Evolutionary conservation across 1,140 invertebrate species (phyloP), one percentile per base, ranked within the genome.

Genomic region (Dendroctonus valens): DNA sequence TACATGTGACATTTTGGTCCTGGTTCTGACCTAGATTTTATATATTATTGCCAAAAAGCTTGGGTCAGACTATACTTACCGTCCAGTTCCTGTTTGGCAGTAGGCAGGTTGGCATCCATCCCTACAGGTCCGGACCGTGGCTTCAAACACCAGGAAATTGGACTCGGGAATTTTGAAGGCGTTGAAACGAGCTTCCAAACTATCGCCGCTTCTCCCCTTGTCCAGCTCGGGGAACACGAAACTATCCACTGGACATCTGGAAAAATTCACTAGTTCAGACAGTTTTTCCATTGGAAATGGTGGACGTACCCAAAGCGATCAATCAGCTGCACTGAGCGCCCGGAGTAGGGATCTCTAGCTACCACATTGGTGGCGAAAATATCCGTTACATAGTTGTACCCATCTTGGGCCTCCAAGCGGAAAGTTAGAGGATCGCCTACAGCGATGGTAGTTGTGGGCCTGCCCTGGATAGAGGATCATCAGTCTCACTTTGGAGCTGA

Each of bases 91-190:
- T 12, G 74, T 72, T 68, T 70, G 88, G 76, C 92, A 94, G 73
- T 91, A 92, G 15, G 91, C 89, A 41, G 93, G 92, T 77, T 93
- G 91, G 78, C 93, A 96, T 0, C 92, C 92, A 65, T 93, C 91
- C 50, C 92, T 80, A 72, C 93, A 96, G 0, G 92, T 93, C 64
- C 90, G 82, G 0, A 96, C 93, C 0, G 91, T 96, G 0, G 94
- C 94, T 80, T 96, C 93, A 75, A 96, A 96, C 0, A 96, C 92
- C 52, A 96, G 77, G 81, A 94, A 94, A 77, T 96, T 96, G 0
- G 93, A 95, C 82, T 96, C 93, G 0, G 94, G 94, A 72, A 96
- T 94, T 80, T 96, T 96, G 72, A 96, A 96, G 2, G 94, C 94
- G 79, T 95, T 94, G 75, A 96, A 96, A 70, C 92, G 83, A 0